Conservation (phyloP, 2,797 vertebrate species). For the Catamblyrhynchus diadema region DNA sequence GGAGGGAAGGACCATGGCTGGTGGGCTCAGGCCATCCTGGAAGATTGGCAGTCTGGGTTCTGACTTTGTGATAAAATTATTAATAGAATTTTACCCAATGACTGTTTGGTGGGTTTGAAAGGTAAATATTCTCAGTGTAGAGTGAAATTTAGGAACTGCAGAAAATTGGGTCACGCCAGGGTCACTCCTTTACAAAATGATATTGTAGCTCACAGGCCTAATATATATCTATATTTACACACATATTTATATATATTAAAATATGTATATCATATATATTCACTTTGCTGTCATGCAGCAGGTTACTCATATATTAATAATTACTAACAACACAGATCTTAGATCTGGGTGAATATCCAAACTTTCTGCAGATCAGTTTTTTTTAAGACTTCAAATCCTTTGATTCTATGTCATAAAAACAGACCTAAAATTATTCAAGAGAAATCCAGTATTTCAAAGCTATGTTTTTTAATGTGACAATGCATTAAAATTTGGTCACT, state of each 20-base stretch:
- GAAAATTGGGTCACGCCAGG: neutral
- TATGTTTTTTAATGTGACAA: neutral
- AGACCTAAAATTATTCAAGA: neutral
- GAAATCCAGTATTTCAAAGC: neutral
- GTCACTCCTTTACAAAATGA: neutral
- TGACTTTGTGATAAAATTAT: neutral
- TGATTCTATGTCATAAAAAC: neutral
- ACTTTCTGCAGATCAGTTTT: neutral
- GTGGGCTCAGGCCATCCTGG: neutral
- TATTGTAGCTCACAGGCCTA: neutral
- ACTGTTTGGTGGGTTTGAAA: neutral
- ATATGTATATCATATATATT: neutral
- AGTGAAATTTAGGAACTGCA: neutral
- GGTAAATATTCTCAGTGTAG: neutral
- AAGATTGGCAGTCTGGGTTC: neutral
- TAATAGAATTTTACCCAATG: neutral
- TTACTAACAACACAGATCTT: neutral
- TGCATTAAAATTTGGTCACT: neutral
- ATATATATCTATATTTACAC: neutral
- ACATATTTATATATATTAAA: neutral
- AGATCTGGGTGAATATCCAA: neutral
- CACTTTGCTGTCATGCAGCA: neutral
- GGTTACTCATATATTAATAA: neutral
- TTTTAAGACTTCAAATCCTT: neutral
- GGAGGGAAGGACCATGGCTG: neutral